These are phyloP conservation scores for Lissonota sp. DNA, from an alignment of 2,888 invertebrate genomes.

Conservation along the genomic window DNA sequence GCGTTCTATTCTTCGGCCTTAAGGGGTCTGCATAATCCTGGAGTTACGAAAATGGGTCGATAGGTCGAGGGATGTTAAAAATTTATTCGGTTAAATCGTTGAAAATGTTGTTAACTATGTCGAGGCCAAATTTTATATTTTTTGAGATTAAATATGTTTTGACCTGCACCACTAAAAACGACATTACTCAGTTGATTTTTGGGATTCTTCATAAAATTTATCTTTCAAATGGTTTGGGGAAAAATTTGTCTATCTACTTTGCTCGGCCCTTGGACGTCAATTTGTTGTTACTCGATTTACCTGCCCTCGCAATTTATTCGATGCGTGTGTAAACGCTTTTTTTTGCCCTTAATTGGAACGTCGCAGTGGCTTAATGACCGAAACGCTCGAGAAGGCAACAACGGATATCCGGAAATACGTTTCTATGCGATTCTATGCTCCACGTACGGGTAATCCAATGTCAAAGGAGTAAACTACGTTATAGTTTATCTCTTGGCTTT, in stretches of 20 bases:
- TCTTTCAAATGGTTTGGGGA: too few relatives aligned
- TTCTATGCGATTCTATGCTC: slow-evolving; percentile 23
- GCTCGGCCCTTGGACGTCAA: not conserved
- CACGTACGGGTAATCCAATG: slow-evolving; percentile 3
- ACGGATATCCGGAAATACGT: slow-evolving; percentile 58
- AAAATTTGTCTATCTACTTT: too few relatives aligned
- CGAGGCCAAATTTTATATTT: too few relatives aligned
- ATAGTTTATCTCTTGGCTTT: slow-evolving; percentile 44
- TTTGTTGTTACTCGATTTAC: slow-evolving; percentile 36
- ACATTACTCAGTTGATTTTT: too few relatives aligned
- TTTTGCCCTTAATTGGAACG: slow-evolving; percentile 57
- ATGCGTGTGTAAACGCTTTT: slow-evolving; percentile 4
- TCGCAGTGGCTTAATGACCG: slow-evolving; percentile 58
- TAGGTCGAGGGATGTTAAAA: too few relatives aligned
- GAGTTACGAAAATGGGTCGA: too few relatives aligned
- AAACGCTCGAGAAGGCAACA: slow-evolving; percentile 60
- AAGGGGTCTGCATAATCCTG: too few relatives aligned
- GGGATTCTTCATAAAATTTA: too few relatives aligned
- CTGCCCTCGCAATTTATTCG: not conserved
- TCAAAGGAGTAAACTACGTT: slow-evolving; percentile 2
- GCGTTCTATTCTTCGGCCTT: slow-evolving; percentile 6
- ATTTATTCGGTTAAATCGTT: too few relatives aligned
- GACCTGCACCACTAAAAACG: too few relatives aligned
- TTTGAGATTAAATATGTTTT: too few relatives aligned
- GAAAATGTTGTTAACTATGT: too few relatives aligned